phyloP scores from a whole-genome alignment of 2,113 vertebrate species.

The human (Homo sapiens) region DNA sequence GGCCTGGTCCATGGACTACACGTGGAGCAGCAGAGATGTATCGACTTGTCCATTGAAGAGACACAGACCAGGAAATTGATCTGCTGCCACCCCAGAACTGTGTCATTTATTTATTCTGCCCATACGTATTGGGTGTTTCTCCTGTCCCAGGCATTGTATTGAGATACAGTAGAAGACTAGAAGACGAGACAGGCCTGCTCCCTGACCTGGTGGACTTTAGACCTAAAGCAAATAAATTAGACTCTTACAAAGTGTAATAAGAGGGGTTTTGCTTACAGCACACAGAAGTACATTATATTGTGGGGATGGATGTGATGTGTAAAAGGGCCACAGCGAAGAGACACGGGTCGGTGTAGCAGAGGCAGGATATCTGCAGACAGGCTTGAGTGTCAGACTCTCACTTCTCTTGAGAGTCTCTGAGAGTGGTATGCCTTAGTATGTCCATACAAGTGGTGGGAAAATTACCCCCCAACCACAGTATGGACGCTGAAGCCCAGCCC shows the following conservation, averaged over 20 bases:
- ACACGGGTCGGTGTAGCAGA: fast-evolving
- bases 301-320: fast-evolving
- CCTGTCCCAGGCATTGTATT: fast-evolving
- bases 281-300: fast-evolving
- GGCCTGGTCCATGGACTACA: neutral
- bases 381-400: too few relatives aligned
- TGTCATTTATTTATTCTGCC: neutral
- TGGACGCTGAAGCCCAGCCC: neutral
- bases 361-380: fast-evolving
- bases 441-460: neutral
- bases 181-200: neutral
- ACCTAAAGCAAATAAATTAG: neutral
- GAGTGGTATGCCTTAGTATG: fast-evolving
- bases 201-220: neutral
- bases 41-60: neutral
- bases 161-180: fast-evolving
- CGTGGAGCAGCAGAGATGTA: fast-evolving
- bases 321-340: fast-evolving
- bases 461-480: neutral
- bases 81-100: fast-evolving
- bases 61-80: neutral
- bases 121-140: neutral
- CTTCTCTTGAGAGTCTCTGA: neutral
- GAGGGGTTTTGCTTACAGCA: fast-evolving
- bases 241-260: neutral